Percentiles rank a stretch among this genome's conserved stretches.
Evolutionary conservation across 2,888 invertebrate species (phyloP).

Genomic region (Cerastis leucographa): DNA sequence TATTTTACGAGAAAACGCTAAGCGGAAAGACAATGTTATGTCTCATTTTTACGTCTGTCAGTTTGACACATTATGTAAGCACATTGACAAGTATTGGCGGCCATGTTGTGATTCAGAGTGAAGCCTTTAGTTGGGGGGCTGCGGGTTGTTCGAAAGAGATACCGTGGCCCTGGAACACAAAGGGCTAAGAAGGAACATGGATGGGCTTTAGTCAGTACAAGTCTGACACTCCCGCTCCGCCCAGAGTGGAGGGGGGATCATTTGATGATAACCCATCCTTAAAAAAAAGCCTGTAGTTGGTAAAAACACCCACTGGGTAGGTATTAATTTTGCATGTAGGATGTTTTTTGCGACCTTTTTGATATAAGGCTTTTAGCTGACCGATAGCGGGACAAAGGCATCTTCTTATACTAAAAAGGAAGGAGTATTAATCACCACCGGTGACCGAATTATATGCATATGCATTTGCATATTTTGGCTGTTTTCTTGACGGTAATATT

Average conservation of each 20-base stretch:
- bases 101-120: constrained; percentile 40
- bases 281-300: constrained; percentile 4
- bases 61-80: constrained; percentile 19
- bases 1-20: constrained; percentile 48
- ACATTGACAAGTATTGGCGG: constrained; percentile 47
- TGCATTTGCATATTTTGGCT: no score
- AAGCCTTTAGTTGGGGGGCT: no score
- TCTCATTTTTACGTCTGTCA: constrained; percentile 29
- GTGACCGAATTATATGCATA: no score
- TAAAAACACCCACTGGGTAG: constrained; percentile 26
- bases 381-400: not conserved
- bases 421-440: not conserved
- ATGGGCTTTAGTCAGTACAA: no score
- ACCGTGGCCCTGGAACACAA: no score
- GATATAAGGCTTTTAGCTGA: not conserved
- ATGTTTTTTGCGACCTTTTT: not conserved
- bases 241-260: no score
- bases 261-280: no score
- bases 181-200: no score
- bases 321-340: constrained; percentile 16
- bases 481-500: no score
- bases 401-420: not conserved
- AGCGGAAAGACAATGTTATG: constrained; percentile 34
- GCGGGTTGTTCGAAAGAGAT: no score
- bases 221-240: no score